Base-by-base conservation (phyloP, 2,113 vertebrate species). In the Suncus etruscus region DNA sequence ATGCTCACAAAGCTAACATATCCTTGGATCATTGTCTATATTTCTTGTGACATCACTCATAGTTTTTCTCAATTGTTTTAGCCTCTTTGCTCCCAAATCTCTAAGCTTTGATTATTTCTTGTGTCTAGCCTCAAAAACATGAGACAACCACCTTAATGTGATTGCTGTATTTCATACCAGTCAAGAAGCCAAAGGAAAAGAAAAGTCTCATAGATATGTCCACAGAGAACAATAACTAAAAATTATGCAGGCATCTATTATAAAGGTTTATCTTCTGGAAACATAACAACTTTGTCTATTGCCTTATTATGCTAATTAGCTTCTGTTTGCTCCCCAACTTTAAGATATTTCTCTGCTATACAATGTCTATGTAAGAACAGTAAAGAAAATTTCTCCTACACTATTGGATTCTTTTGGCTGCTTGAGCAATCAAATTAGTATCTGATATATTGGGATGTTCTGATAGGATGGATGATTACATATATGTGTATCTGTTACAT, bases 91-190 rank as follows among this genome's bases (percentile, higher is more conserved):
- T 39, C 82, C 58, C 15, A 16, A 1, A 27, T 0, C 7, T 50
- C 78, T 7, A 18, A 50, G 51, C 39, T 72, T 39, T 86, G 79
- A 18, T 16, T 27, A 31, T 79, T 66, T 83, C 18, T 22, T 73
- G 5, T 20, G n/a, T 94, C 45, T 11, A 83, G 14, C 27, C 9
- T 92, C 51, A 51, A 81, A 39, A 61, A 51, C 20, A 32, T 22
- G 15, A 22, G 15, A 9, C 22, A 6, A 73, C 32, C 68, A 20
- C 6, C 1, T 20, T 24, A 85, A 6, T 58, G 8, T 61, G 25
- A 82, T n/a, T 61, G 11, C 1, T 0, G 14, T 0, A 4, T 1
- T 25, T 29, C 11, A 1, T 15, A 12, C 51, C 24, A 47, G 15
- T 48, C 22, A 31, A 18, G 7, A 2, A 10, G 9, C 16, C 3